Conservation (phyloP, 2,888 invertebrate species). For the Poecilobothrus nobilitatus region DNA sequence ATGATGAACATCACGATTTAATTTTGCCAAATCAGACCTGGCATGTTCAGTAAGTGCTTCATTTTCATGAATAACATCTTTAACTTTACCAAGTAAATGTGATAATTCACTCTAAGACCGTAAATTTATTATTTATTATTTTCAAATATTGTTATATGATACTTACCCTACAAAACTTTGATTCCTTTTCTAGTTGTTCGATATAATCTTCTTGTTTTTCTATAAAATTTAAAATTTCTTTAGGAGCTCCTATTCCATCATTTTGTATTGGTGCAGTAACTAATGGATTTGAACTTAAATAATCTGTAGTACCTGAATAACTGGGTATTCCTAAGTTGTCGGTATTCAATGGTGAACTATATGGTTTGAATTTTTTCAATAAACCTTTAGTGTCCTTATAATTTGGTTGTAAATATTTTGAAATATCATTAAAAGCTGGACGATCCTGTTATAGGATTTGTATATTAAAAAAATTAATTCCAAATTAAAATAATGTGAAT, state of each 20-base stretch:
- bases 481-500: not conserved
- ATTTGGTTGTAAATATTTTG: slow-evolving; percentile 40
- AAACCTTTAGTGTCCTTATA: slow-evolving; percentile 28
- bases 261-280: slow-evolving; percentile 39
- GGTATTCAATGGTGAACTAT: slow-evolving; percentile 28
- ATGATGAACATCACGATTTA: slow-evolving; percentile 35
- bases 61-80: slow-evolving; percentile 78
- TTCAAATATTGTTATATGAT: slow-evolving; percentile 3
- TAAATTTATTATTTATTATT: not conserved
- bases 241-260: slow-evolving; percentile 46
- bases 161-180: slow-evolving; percentile 66
- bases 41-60: slow-evolving; percentile 71
- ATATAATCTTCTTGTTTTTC: slow-evolving; percentile 83
- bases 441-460: slow-evolving; percentile 35
- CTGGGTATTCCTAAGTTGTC: slow-evolving; percentile 32
- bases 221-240: slow-evolving; percentile 70
- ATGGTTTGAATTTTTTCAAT: slow-evolving; percentile 22
- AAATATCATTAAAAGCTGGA: slow-evolving; percentile 42
- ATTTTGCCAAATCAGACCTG: slow-evolving; percentile 56
- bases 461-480: not conserved
- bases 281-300: slow-evolving; percentile 27
- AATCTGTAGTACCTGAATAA: slow-evolving; percentile 26
- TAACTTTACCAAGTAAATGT: slow-evolving; percentile 69
- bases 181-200: slow-evolving; percentile 75
- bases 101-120: slow-evolving; percentile 59